Conservation (phyloP, 2,888 invertebrate genomes). For the Fabriciana adippe region DNA sequence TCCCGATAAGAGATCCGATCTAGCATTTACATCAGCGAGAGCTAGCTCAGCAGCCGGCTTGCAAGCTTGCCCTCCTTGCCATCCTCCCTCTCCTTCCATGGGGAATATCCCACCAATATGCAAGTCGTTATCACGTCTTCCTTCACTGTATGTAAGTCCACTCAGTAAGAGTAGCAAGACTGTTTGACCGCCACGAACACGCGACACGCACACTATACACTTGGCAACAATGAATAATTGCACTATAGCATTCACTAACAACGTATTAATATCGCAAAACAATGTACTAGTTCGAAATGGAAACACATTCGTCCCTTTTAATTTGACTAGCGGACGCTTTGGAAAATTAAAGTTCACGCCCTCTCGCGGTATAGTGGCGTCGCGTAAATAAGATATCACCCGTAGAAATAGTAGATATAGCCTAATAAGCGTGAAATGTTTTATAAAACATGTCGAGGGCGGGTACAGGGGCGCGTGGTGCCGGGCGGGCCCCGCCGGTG, state of each 20-base stretch:
- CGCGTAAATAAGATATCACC: slow-evolving; percentile 62
- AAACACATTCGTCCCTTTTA: slow-evolving; percentile 67
- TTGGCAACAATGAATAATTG: slow-evolving; percentile 79
- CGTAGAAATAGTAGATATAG: slow-evolving; percentile 73
- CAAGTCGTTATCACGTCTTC: slow-evolving; percentile 86
- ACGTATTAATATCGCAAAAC: slow-evolving; percentile 68
- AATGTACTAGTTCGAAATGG: slow-evolving; percentile 76
- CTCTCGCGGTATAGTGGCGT: slow-evolving; percentile 58
- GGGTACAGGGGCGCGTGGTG: slow-evolving; percentile 53
- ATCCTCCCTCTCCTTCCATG: slow-evolving; percentile 96
- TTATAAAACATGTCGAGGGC: slow-evolving; percentile 61
- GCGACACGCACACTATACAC: slow-evolving; percentile 60
- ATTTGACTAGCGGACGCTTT: slow-evolving; percentile 80
- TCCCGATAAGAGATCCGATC: slow-evolving; percentile 93
- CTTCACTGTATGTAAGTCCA: slow-evolving; percentile 63
- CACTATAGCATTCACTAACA: slow-evolving; percentile 76
- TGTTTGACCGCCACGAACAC: slow-evolving; percentile 50
- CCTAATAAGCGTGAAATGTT: slow-evolving; percentile 76
- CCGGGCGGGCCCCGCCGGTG: slow-evolving; percentile 58
- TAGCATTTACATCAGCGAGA: slow-evolving; percentile 96
- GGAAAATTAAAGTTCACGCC: slow-evolving; percentile 72
- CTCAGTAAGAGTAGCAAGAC: slow-evolving; percentile 65
- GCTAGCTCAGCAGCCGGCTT: slow-evolving; percentile 98
- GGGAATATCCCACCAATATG: slow-evolving; percentile 99
- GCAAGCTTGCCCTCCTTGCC: slow-evolving; percentile 99